phyloP scores from a whole-genome alignment of 1,140 invertebrate genomes.

The Plutomurus gul region DNA sequence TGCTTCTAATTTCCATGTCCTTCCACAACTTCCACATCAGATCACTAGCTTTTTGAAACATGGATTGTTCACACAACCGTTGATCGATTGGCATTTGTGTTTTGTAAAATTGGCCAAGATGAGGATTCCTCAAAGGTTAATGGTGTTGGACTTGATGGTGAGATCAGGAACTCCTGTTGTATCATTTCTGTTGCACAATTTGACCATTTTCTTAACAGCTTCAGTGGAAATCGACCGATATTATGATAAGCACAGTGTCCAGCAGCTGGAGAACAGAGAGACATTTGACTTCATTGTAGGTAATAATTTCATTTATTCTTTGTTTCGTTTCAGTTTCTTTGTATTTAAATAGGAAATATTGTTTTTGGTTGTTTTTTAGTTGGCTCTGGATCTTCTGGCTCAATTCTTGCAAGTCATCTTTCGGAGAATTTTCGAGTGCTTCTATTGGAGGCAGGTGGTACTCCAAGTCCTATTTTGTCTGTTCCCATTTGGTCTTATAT shows the following conservation, averaged over 20 bases:
- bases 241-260: background rate
- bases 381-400: background rate
- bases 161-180: background rate
- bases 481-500: conserved; percentile 2
- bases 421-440: background rate
- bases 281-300: conserved; percentile 4
- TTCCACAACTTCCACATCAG: no score
- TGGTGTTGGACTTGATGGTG: background rate
- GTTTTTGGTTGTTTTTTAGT: background rate
- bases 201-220: background rate
- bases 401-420: background rate
- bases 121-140: background rate
- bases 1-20: no score
- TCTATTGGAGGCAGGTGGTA: conserved; percentile 68
- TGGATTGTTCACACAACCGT: no score
- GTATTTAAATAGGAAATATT: background rate
- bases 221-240: background rate
- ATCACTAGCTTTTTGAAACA: no score
- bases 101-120: background rate
- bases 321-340: background rate
- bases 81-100: no score
- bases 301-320: background rate
- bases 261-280: background rate
- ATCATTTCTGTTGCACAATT: background rate
- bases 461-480: background rate